Percentiles rank a stretch among this genome's conserved stretches.
These are phyloP conservation scores for Arenicola marina DNA, from an alignment of 2,888 invertebrate genomes.

Conservation along the genomic window DNA sequence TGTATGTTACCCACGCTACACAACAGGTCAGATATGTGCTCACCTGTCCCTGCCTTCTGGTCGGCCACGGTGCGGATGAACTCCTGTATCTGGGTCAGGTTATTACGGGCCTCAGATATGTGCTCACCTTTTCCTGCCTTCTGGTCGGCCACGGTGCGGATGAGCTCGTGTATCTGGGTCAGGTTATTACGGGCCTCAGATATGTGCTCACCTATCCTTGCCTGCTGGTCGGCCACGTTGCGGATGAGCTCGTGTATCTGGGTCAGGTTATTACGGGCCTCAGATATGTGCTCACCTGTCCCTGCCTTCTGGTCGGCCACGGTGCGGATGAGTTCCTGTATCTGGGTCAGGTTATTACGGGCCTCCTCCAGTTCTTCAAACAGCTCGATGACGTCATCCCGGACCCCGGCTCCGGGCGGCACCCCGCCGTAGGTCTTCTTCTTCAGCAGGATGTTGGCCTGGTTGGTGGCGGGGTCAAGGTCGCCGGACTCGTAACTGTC, in stretches of 20 bases:
- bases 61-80: constrained; percentile 37
- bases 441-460: constrained; percentile 52
- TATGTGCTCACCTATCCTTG: no score
- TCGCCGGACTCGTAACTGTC: constrained; percentile 53
- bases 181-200: constrained; percentile 51
- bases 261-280: constrained; percentile 48
- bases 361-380: constrained; percentile 61
- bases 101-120: constrained; percentile 55
- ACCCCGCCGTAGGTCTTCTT: constrained; percentile 57
- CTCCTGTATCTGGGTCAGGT: constrained; percentile 46
- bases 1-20: no score
- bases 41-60: no score
- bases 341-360: constrained; percentile 46
- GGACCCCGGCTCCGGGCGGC: constrained; percentile 56
- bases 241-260: constrained; percentile 50
- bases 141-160: constrained; percentile 30
- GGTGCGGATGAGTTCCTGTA: constrained; percentile 45
- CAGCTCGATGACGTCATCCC: constrained; percentile 58
- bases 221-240: constrained; percentile 16
- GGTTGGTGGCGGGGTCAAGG: constrained; percentile 35
- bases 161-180: constrained; percentile 47
- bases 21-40: no score
- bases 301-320: not conserved
- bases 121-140: no score
- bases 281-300: no score